Percentiles rank a stretch among this genome's conserved stretches.
These are phyloP conservation scores for Seira musarum DNA, from an alignment of 2,888 invertebrate genomes.

Conservation along the genomic window DNA sequence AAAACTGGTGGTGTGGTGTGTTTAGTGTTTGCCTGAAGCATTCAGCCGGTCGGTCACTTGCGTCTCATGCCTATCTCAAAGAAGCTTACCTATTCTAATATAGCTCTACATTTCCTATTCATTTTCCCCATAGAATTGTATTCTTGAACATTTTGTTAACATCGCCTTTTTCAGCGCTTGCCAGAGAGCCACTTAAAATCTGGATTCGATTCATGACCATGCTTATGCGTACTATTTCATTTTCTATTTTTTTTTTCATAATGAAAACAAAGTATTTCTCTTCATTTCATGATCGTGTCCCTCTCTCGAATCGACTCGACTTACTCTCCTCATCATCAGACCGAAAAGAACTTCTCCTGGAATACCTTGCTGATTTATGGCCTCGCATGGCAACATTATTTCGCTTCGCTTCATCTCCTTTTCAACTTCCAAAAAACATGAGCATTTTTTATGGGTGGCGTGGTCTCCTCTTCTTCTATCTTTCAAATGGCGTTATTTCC, in stretches of 20 bases:
- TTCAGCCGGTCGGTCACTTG: too few species aligned
- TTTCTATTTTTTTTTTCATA: too few species aligned
- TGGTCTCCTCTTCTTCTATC: slow-evolving; percentile 28
- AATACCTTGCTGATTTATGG: slow-evolving; percentile 68
- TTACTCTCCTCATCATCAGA: slow-evolving; percentile 14
- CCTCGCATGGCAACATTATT: slow-evolving; percentile 68
- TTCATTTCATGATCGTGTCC: slow-evolving; percentile 39
- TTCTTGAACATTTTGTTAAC: too few species aligned
- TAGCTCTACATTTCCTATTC: slow-evolving; percentile 24
- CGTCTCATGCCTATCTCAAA: too few species aligned
- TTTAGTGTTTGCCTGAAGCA: too few species aligned
- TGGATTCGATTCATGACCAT: too few species aligned
- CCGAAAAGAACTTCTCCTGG: slow-evolving; percentile 48
- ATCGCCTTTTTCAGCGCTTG: too few species aligned
- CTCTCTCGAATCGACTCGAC: neutral
- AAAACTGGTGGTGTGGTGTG: too few species aligned
- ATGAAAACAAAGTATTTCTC: neutral
- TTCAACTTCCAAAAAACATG: slow-evolving; percentile 66
- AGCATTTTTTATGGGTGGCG: slow-evolving; percentile 62
- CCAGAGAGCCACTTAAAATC: too few species aligned
- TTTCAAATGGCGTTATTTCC: slow-evolving; percentile 19
- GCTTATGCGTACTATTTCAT: too few species aligned
- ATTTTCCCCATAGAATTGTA: too few species aligned
- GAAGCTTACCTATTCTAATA: too few species aligned
- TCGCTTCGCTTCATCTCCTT: slow-evolving; percentile 68